Base-by-base conservation (phyloP, 2,113 vertebrate genomes). In the Gulo gulo region DNA sequence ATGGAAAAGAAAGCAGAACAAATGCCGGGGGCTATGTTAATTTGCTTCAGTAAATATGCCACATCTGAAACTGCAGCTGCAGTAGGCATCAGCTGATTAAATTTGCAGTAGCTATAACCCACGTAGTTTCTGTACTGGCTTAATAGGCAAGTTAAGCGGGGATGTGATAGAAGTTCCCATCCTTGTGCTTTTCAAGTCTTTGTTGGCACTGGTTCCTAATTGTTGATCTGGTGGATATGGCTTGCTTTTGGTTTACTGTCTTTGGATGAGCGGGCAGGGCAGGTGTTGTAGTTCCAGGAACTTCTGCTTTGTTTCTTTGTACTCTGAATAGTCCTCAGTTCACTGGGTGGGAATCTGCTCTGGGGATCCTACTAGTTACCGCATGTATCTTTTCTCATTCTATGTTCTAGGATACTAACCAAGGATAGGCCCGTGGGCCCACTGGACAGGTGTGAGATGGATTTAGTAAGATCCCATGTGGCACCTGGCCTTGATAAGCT, bases 201-300 rank as follows among this genome's bases (percentile, higher is more conserved):
- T 8, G 23, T 39, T 61, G 69, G 69, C 47, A 9, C 21, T 55
- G 73, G 34, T 73, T 65, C 78, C 73, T 86, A 12, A 23, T 71
- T 1, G 4, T 4, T 12, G 36, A n/a, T n/a, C 36, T 6, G 1
- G 0, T 42, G 34, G 10, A 26, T 31, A 34, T 45, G 39, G 16
- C 16, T 81, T 80, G 63, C 52, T 63, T 74, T 39, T 23, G 26
- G 34, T 18, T 87, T 63, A 42, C 23, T 45, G 14, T 91, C 18
- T 26, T 2, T 39, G 31, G 21, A 4, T 39, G 36, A 36, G 13
- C 20, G 15, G 24, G 31, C 0, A 9, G 20, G 9, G 36, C 15
- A 20, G 21, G 23, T 65, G 15, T 79, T n/a, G 2, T 6, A 36
- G 59, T 85, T 57, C 10, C 8, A 36, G 29, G n/a, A 26, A 20